Conservation (phyloP, 2,113 vertebrate genomes). For the Pluvianellus socialis region DNA sequence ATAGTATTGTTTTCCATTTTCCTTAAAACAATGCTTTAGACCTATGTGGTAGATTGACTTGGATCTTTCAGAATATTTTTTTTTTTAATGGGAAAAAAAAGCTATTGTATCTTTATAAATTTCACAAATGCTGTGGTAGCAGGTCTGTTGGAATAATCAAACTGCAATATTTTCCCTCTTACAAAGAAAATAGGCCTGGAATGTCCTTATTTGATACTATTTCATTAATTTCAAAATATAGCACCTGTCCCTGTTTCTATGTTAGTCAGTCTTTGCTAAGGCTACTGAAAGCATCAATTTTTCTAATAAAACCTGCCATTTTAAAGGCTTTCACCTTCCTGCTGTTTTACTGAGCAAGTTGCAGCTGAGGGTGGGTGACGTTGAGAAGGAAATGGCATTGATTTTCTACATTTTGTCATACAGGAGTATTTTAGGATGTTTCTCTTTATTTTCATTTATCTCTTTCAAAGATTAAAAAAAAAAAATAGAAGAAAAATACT, state of each 20-base stretch:
- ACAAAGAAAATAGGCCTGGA: neutral
- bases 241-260: neutral
- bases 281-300: neutral
- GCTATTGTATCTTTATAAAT: neutral
- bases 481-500: neutral
- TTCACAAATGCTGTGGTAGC: neutral
- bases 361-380: neutral
- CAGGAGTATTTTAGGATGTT: neutral
- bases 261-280: neutral
- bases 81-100: neutral
- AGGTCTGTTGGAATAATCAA: neutral
- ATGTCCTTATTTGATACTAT: neutral
- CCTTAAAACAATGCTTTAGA: neutral
- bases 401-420: neutral
- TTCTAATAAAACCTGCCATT: neutral
- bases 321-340: neutral
- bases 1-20: neutral
- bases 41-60: neutral
- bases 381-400: neutral
- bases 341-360: slow-evolving; percentile 3
- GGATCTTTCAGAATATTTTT: neutral
- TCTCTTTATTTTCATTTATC: neutral
- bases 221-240: neutral
- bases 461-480: neutral
- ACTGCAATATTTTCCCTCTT: neutral